phyloP scores from a whole-genome alignment of 2,888 invertebrate species.

The Therioaphis trifolii region DNA sequence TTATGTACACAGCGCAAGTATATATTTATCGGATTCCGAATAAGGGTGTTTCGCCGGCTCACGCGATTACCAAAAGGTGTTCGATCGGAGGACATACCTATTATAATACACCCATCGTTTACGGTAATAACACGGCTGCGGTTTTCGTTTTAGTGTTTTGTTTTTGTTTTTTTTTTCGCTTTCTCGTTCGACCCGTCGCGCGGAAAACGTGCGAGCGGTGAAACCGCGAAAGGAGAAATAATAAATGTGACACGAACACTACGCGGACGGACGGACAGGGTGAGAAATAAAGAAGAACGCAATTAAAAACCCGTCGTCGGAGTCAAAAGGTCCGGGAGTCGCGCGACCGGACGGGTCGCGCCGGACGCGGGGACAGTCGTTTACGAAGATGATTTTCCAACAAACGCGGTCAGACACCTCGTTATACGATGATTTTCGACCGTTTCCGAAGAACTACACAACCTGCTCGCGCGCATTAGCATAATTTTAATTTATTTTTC shows the following conservation, averaged over 20 bases:
- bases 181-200: not conserved
- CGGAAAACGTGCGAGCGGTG: not conserved
- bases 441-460: not conserved
- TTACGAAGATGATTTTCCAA: not conserved
- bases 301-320: not conserved
- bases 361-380: too few species aligned
- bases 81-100: too few species aligned
- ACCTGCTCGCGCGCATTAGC: not conserved
- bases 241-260: too few species aligned
- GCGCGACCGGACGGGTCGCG: not conserved
- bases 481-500: slow-evolving; percentile 51
- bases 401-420: not conserved
- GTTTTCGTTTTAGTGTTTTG: not conserved
- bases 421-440: not conserved
- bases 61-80: not conserved
- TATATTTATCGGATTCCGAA: slow-evolving; percentile 24
- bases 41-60: slow-evolving; percentile 32
- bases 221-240: not conserved
- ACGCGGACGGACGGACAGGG: not conserved
- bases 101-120: not conserved
- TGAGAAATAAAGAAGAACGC: not conserved
- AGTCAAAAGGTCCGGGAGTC: not conserved
- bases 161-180: not conserved
- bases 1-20: not conserved
- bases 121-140: not conserved